Evolutionary conservation across 1,140 invertebrate genomes (phyloP).

Genomic region (Eumaeus atala): DNA sequence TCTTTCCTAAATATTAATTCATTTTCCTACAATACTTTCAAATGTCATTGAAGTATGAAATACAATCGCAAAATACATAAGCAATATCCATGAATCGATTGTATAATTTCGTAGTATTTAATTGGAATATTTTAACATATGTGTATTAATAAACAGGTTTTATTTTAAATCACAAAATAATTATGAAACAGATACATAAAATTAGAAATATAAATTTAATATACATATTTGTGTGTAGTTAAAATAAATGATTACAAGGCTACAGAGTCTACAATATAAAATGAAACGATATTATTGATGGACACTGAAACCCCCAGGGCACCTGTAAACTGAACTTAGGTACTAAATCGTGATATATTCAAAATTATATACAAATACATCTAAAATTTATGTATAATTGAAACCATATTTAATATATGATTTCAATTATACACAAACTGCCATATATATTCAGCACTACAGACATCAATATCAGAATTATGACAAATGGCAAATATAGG

Average conservation of each 20-base stretch:
- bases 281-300: too few species aligned
- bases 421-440: too few species aligned
- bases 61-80: conserved; percentile 72
- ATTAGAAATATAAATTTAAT: conserved; percentile 57
- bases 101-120: conserved; percentile 74
- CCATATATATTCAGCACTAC: too few species aligned
- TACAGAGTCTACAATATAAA: conserved; percentile 41
- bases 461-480: too few species aligned
- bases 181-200: conserved; percentile 51
- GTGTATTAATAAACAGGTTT: conserved; percentile 74
- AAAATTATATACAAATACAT: conserved; percentile 22
- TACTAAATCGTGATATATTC: conserved; percentile 30
- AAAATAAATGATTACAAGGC: conserved; percentile 59
- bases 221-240: conserved; percentile 43
- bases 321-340: conserved; percentile 17
- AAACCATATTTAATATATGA: too few species aligned
- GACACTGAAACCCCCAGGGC: conserved; percentile 24
- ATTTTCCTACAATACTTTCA: conserved; percentile 67
- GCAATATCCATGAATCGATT: conserved; percentile 74
- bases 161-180: conserved; percentile 67
- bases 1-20: conserved; percentile 72
- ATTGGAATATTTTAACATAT: conserved; percentile 75
- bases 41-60: conserved; percentile 71
- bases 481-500: too few species aligned
- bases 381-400: not conserved